Evolutionary conservation across 2,113 vertebrate species (phyloP).

Genomic region (Hymenochirus boettgeri): DNA sequence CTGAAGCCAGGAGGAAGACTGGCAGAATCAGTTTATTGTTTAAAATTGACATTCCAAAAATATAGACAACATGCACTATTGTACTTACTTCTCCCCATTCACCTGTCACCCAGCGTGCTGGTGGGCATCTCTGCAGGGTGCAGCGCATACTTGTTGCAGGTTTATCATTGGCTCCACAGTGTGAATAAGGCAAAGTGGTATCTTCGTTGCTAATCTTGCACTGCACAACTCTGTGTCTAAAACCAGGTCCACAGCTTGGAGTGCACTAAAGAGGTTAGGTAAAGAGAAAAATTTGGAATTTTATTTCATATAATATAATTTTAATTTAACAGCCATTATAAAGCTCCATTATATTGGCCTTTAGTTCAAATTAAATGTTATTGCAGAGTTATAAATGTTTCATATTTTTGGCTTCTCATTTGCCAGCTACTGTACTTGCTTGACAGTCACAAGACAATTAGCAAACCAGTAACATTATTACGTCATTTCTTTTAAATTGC

Average conservation of each 20-base stretch:
- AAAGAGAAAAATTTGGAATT: too few species aligned
- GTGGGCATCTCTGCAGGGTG: conserved; percentile 89
- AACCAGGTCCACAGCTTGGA: conserved; percentile 88
- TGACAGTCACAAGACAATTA: too few species aligned
- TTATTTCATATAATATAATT: too few species aligned
- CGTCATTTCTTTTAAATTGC: too few species aligned
- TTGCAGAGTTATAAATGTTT: too few species aligned
- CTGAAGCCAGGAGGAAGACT: too few species aligned
- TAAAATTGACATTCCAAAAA: background rate
- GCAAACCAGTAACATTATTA: too few species aligned
- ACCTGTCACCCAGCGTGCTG: conserved; percentile 82
- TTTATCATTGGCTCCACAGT: conserved; percentile 73
- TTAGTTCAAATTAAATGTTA: too few species aligned
- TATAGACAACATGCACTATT: background rate
- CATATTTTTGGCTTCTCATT: too few species aligned
- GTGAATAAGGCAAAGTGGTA: conserved; percentile 67
- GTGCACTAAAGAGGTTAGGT: conserved; percentile 71
- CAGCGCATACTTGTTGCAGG: conserved; percentile 90
- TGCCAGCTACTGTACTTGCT: too few species aligned
- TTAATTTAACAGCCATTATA: too few species aligned
- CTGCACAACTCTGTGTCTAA: conserved; percentile 84
- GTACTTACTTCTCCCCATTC: conserved; percentile 88
- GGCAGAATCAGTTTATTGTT: background rate
- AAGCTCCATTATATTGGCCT: too few species aligned
- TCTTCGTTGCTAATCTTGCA: conserved; percentile 88